Base-by-base conservation (phyloP, 2,888 invertebrate genomes). In the Hydroisotoma schaefferi region DNA sequence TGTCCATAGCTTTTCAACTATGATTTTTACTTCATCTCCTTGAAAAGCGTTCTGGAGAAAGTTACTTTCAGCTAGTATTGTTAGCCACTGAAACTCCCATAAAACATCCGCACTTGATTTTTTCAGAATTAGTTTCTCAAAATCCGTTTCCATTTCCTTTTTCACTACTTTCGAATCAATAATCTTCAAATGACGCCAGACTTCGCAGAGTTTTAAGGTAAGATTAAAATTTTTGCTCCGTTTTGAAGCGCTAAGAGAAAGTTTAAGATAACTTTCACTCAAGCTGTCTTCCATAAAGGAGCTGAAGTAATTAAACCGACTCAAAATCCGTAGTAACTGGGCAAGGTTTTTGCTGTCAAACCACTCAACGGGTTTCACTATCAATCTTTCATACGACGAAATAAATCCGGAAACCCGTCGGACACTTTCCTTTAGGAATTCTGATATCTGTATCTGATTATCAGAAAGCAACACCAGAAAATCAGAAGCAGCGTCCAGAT, bases 401-500 rank as follows among this genome's bases (percentile, higher is more conserved):
- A 40, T 5, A 40, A 40, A 40, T 4, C 15, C 40, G 5, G 40
- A 40, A 4, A n/a, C n/a, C n/a, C n/a, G 40, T 33, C 6, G 33
- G 6, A 33, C 15, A 10, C 33, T 10, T 33, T 33, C 6, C 8
- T 18, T 18, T 40, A 40, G n/a, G 5, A 10, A 20, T 5, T 5
- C 40, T 40, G 40, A 40, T n/a, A n/a, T n/a, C n/a, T n/a, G 40
- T 10, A 40, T n/a, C 3, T 40, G 27, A 27, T 55, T 22, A 10
- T 37, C 37, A 33, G 25, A 47, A 1, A 63, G 46, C 23, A 67
- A 67, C 1, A 52, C 27, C 28, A 63, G 63, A 38, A 58, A 60
- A 10, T 57, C 29, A 2, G 63, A 51, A 4, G 58, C 10, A 3
- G 59, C 52, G 29, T 64, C 64, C 22, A 61, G 25, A 46, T 57